Conservation (phyloP, 2,797 vertebrate genomes). For the Amblyraja radiata region DNA sequence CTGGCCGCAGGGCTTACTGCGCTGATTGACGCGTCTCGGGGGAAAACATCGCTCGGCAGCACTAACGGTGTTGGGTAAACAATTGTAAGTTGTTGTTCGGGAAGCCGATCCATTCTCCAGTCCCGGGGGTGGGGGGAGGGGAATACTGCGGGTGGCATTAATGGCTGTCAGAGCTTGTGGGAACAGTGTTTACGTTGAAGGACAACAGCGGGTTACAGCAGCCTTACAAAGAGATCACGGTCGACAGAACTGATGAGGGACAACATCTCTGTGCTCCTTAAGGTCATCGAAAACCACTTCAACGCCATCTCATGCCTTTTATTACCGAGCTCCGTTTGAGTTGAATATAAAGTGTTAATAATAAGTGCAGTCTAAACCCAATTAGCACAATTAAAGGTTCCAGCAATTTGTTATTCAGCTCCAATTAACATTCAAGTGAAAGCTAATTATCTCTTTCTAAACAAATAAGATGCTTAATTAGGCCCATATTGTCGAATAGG, state of each 20-base stretch:
- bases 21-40: too few relatives aligned
- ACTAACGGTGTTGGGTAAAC: too few relatives aligned
- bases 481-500: not conserved
- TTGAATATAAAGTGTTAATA: constrained; percentile 34
- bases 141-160: not conserved
- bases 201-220: not conserved
- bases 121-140: not conserved
- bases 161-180: not conserved
- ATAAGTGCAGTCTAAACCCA: constrained; percentile 32
- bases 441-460: constrained; percentile 47
- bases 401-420: constrained; percentile 42
- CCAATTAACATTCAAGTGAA: constrained; percentile 44
- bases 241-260: not conserved
- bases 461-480: constrained; percentile 38
- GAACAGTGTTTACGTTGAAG: not conserved
- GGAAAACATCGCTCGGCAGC: too few relatives aligned
- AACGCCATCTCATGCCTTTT: not conserved
- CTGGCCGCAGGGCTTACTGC: too few relatives aligned
- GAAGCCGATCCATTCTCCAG: not conserved
- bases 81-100: not conserved
- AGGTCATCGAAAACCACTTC: not conserved
- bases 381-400: constrained; percentile 44
- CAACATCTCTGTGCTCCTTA: not conserved
- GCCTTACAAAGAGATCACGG: not conserved
- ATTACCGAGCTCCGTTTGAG: not conserved